A percentile compares a stretch with the other conserved stretches of the same genome.
phyloP scores from a whole-genome alignment of 2,888 invertebrate species.

The Drosophila macrospina region DNA sequence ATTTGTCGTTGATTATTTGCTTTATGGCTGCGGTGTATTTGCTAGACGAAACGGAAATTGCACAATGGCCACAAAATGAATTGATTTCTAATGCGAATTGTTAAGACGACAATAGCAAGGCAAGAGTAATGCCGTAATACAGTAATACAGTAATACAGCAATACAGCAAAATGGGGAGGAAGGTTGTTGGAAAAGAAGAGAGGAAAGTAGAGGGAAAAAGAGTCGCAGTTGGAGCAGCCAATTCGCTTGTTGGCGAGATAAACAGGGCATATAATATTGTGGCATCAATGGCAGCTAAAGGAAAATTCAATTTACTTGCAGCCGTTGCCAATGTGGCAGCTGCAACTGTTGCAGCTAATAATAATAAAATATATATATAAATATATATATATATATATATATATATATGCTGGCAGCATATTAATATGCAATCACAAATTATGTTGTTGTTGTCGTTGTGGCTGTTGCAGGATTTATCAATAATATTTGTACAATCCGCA shows the following conservation, averaged over 20 bases:
- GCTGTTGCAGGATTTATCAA: constrained; percentile 40
- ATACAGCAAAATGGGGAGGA: too few relatives aligned
- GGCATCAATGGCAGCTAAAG: constrained; percentile 14
- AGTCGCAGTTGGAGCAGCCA: constrained; percentile 8
- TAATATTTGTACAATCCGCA: constrained; percentile 60
- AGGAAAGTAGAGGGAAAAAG: too few relatives aligned
- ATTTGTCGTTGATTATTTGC: constrained; percentile 70
- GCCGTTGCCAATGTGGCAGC: constrained; percentile 26
- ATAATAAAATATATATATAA: constrained; percentile 14
- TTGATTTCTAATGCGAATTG: constrained; percentile 72
- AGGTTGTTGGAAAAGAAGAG: too few relatives aligned
- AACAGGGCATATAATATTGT: constrained; percentile 17
- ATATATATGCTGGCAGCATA: constrained; percentile 10
- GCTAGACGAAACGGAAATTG: constrained; percentile 66
- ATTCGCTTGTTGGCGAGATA: constrained; percentile 22
- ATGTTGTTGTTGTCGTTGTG: constrained; percentile 13
- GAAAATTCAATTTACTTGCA: constrained; percentile 68
- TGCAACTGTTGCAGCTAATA: constrained; percentile 19
- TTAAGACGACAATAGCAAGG: constrained; percentile 19
- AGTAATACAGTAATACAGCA: neutral
- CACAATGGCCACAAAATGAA: constrained; percentile 75
- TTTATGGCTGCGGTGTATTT: constrained; percentile 40
- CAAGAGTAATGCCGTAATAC: constrained; percentile 5
- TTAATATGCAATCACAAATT: constrained; percentile 68
- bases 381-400: too few relatives aligned